These are phyloP conservation scores for Puma concolor DNA, from an alignment of 2,113 vertebrate species.

Conservation along the genomic window DNA sequence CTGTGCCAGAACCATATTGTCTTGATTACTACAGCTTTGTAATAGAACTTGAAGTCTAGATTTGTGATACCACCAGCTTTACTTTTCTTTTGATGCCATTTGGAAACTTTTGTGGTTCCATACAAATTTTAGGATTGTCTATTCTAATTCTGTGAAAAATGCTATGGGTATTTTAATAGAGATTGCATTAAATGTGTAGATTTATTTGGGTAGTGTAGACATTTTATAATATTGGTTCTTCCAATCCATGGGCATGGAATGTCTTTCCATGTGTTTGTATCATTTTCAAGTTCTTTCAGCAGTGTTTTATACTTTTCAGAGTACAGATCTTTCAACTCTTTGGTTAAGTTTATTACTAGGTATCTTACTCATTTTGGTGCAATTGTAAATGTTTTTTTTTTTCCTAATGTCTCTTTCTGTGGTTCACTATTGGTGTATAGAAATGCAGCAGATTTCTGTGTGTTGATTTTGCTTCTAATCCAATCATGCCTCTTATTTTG, in stretches of 20 bases:
- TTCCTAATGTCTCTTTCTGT: neutral
- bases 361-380: neutral
- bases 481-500: neutral
- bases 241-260: neutral
- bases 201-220: neutral
- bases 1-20: neutral
- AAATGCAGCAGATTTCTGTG: neutral
- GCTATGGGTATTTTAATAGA: neutral
- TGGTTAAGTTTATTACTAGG: neutral
- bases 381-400: neutral
- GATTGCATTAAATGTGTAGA: neutral
- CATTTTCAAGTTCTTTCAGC: neutral
- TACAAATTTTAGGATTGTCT: neutral
- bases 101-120: neutral
- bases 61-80: neutral
- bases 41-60: neutral
- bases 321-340: neutral
- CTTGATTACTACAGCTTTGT: neutral
- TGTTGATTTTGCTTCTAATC: neutral
- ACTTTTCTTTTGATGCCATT: neutral
- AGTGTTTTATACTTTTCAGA: neutral
- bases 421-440: neutral
- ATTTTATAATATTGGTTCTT: neutral
- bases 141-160: neutral
- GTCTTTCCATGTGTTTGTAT: neutral